Conservation (phyloP, 2,888 invertebrate genomes). For the Listrodromus nycthemerus region DNA sequence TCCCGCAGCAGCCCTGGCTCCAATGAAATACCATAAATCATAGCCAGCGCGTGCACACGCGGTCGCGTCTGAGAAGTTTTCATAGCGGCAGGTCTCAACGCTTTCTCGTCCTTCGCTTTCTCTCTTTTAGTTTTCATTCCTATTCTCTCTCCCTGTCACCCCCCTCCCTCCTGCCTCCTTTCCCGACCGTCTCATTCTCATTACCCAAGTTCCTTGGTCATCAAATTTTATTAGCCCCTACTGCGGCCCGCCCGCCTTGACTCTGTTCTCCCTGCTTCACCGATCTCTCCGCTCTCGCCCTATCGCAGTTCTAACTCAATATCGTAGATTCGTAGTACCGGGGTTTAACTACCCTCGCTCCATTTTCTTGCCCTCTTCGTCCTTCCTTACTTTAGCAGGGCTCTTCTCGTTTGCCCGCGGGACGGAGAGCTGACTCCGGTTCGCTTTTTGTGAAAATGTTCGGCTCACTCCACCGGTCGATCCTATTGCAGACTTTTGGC, state of each 20-base stretch:
- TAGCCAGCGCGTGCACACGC: conserved; percentile 59
- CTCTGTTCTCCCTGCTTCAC: conserved; percentile 12
- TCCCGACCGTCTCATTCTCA: conserved; percentile 78
- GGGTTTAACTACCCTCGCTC: conserved; percentile 77
- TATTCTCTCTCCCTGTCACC: conserved; percentile 17
- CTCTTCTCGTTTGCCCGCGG: conserved; percentile 4
- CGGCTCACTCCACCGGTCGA: conserved; percentile 7
- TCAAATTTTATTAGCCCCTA: conserved; percentile 84
- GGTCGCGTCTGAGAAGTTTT: conserved; percentile 81
- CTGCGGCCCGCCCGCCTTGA: conserved; percentile 16
- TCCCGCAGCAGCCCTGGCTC: conserved; percentile 21
- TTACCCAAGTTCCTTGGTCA: conserved; percentile 82
- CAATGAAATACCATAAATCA: conserved; percentile 79
- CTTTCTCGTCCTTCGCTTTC: conserved; percentile 31
- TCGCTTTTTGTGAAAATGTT: conserved; percentile 43
- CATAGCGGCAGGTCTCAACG: conserved; percentile 71
- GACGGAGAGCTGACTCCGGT: conserved; percentile 3
- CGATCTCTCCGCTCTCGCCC: conserved; percentile 43
- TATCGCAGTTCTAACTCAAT: conserved; percentile 81
- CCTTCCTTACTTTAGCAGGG: background rate
- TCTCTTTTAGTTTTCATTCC: conserved; percentile 17
- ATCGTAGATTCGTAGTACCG: conserved; percentile 80
- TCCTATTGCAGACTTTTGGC: conserved; percentile 21
- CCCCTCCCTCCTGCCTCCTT: conserved; percentile 44
- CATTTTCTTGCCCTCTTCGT: conserved; percentile 50